Base-by-base conservation (phyloP, 2,888 invertebrate species). In the Lycaena phlaeas region DNA sequence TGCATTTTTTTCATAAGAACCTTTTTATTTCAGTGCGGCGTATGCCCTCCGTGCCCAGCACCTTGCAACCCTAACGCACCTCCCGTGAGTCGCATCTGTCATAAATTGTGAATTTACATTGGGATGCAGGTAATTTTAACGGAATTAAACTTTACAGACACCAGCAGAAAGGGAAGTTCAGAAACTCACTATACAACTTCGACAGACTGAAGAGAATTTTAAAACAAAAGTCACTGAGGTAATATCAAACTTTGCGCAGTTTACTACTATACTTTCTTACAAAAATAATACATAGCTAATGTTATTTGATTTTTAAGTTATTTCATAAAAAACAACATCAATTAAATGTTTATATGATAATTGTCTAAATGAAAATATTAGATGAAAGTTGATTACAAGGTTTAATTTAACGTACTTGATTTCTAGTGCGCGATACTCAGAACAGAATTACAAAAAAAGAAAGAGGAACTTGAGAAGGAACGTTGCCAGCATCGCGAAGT, bases 191-290 rank as follows among this genome's bases (percentile, higher is more conserved):
- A 87, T 89, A 45, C 88, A 89, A 56, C 87, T 91, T 42, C 76
- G 76, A 6, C 82, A 88, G 43, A 85, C 89, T 0, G 89, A 90
- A 62, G 89, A 90, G 51, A 89, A 87, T 56, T 91, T 88, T 59
- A 91, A 89, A 52, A 85, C 81, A 1, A 91, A 91, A 78, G 72
- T 91, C 7, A 85, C 87, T 4, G 91, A 92, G 81, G 90, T 91
- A 41, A 81, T 86, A 40, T 11, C 6, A 4, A 11, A 1, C 10
- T 5, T 18, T 30, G 10, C n/a, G n/a, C n/a, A n/a, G n/a, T 34
- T 30, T 26, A n/a, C 2, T 14, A 3, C 14, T 25, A 14, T 25
- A 11, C n/a, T 34, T 26, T 9, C 14, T 27, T 37, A 4, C 3
- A 11, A 1, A 7, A 7, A n/a, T 2, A n/a, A n/a, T n/a, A n/a